phyloP scores from a whole-genome alignment of 2,888 invertebrate species.

The Caenorhabditis sulstoni region DNA sequence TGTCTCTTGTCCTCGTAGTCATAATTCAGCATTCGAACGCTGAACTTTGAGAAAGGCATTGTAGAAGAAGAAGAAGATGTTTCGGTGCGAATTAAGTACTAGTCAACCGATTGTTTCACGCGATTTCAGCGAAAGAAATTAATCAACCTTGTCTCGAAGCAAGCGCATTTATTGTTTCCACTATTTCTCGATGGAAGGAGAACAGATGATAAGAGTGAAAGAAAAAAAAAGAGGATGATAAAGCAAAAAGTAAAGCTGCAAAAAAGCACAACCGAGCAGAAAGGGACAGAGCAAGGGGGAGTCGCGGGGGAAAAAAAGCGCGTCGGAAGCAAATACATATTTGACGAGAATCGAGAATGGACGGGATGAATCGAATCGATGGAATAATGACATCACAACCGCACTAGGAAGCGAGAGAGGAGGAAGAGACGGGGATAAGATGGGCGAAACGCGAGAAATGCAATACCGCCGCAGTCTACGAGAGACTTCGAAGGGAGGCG shows the following conservation, averaged over 20 bases:
- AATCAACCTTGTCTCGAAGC: constrained; percentile 27
- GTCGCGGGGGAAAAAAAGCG: constrained; percentile 1
- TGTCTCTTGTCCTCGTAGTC: constrained; percentile 49
- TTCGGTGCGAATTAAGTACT: constrained; percentile 32
- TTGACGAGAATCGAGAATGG: constrained; percentile 35
- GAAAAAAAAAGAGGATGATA: constrained; percentile 10
- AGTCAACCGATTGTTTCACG: constrained; percentile 30
- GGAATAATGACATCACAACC: constrained; percentile 40
- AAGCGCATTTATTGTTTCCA: constrained; percentile 47
- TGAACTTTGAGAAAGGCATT: constrained; percentile 25
- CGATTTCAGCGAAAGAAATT: constrained; percentile 16
- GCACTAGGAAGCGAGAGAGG: constrained; percentile 36
- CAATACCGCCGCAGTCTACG: constrained; percentile 21
- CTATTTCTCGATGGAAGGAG: constrained; percentile 6
- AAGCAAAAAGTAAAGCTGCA: constrained; percentile 49
- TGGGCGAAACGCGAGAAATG: constrained; percentile 10
- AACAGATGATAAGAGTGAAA: constrained; percentile 38
- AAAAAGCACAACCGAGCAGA: constrained; percentile 40
- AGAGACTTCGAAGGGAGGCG: constrained; percentile 6
- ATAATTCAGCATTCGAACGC: constrained; percentile 51
- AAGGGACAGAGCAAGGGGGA: neutral
- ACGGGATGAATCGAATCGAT: constrained; percentile 14
- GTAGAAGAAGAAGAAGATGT: neutral
- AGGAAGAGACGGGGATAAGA: constrained; percentile 11
- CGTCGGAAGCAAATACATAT: constrained; percentile 40